These are phyloP conservation scores for Melieria omissa DNA, from an alignment of 2,888 invertebrate genomes.

Conservation along the genomic window DNA sequence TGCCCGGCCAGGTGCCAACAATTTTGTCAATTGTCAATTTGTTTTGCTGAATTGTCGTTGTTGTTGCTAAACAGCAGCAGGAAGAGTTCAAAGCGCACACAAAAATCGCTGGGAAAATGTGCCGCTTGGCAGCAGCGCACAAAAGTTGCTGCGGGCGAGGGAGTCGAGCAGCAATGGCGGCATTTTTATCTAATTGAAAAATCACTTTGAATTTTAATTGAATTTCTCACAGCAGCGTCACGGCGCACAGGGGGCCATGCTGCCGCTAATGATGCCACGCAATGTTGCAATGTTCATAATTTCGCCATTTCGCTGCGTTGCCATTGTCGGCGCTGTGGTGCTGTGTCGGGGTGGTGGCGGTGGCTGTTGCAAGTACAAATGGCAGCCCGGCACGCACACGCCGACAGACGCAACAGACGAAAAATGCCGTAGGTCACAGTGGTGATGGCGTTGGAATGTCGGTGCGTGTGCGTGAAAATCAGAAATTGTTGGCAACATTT, in stretches of 20 bases:
- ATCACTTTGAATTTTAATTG: conserved; percentile 17
- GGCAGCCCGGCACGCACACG: conserved; percentile 15
- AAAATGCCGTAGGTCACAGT: background rate
- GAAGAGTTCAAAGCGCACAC: background rate
- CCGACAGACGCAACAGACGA: background rate
- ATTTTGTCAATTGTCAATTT: conserved; percentile 50
- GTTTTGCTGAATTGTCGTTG: conserved; percentile 41
- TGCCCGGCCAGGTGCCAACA: conserved; percentile 50
- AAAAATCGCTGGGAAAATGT: background rate
- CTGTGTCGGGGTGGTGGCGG: background rate
- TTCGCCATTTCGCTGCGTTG: conserved; percentile 10
- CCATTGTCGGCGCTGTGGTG: no score
- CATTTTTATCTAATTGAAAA: background rate
- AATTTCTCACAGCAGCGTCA: conserved; percentile 22
- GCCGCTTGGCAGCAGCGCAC: background rate
- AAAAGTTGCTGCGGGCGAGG: background rate
- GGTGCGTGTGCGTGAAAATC: conserved; percentile 2
- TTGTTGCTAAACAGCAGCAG: conserved; percentile 18
- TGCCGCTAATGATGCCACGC: conserved; percentile 21
- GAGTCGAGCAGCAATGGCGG: background rate
- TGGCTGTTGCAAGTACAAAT: conserved; percentile 13
- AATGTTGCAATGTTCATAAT: conserved; percentile 17
- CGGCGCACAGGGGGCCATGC: background rate
- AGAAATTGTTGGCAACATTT: no score
- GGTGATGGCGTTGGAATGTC: no score